Evolutionary conservation across 1,140 invertebrate genomes (phyloP), one percentile per base, ranked within the genome.

Genomic region (Musca domestica): DNA sequence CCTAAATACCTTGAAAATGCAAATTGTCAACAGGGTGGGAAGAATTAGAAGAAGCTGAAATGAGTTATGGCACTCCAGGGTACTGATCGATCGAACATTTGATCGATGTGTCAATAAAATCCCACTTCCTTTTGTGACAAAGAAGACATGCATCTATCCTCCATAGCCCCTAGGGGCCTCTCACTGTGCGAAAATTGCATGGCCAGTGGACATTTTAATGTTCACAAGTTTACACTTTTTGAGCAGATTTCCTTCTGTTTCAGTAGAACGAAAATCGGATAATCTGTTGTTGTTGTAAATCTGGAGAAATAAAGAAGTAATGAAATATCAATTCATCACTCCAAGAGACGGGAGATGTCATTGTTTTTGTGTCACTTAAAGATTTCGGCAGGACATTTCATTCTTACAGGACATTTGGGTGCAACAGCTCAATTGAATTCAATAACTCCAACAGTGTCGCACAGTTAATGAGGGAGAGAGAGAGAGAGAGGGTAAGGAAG

Each of bases 351-450:
- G 10, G 6, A 41, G 34, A 41, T 12, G 34, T 10, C 4, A 41
- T 2, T 41, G 10, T 41, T 51, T 51, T 51, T 56, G 9, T 56
- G 22, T 56, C 20, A 25, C n/a, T 27, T 27, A 25, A 41, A 12
- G 34, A n/a, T 56, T 30, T 25, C 25, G 9, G 14, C 7, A 41
- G 34, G 34, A 41, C 10, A 41, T 41, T 41, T 41, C 52, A 56
- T 56, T 56, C 52, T 56, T 56, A 56, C 52, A 25, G 52, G 52
- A 56, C 14, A 56, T 19, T 54, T 41, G 34, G 34, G 34, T 41
- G 34, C 52, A 27, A 15, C 15, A 12, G 15, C 7, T 56, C 51
- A 54, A 22, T 54, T 54, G 20, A 54, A 56, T n/a, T 15, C 5
- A 56, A 56, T 27, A 27, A n/a, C 52, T 56, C 52, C 52, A 56